Base-by-base conservation (phyloP, 37 sponge, comb jelly and placozoan species). In the Diacarnus erythraeanus region DNA sequence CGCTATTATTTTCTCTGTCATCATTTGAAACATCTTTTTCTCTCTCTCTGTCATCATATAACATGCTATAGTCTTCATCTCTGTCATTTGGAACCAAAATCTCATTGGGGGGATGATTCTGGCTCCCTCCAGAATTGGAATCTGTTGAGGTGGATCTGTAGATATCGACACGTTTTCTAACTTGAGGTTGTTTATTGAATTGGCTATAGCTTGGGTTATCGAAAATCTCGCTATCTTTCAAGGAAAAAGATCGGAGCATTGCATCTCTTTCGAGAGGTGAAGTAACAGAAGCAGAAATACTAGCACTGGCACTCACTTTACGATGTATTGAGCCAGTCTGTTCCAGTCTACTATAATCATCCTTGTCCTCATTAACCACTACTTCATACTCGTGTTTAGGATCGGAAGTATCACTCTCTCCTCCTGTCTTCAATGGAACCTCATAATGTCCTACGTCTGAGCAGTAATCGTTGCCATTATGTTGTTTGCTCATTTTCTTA, bases 171-270 rank as follows among this genome's bases (percentile, higher is more conserved):
- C 33, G 66, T 31, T 65, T 65, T 10, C 26, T 59, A 3, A 59
- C 60, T 4, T 4, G 60, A 54, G n/a, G n/a, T 59, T 59, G 60
- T 4, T 30, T 60, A 5, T 25, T 17, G 6, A 68, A 30, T 35
- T 38, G 35, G 23, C 43, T 42, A 71, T 71, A 71, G 42, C 41
- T 42, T 1, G 71, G 71, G 36, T 42, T 71, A 42, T 71, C 71
- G 36, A 71, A 71, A 3, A 71, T 40, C 6, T 5, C 43, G 1
- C 38, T 40, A 38, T 34, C 69, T 22, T 71, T n/a, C 42, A 12
- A 25, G 2, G 43, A 15, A n/a, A 3, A 8, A 26, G 6, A 6
- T 5, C 29, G 42, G 23, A 23, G 71, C 4, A 26, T 33, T 1
- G 43, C 38, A 8, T 23, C 43, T 25, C 12, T 3, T 71, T 10